phyloP scores from a whole-genome alignment of 2,888 invertebrate genomes.

The Drosophila prostipennis region DNA sequence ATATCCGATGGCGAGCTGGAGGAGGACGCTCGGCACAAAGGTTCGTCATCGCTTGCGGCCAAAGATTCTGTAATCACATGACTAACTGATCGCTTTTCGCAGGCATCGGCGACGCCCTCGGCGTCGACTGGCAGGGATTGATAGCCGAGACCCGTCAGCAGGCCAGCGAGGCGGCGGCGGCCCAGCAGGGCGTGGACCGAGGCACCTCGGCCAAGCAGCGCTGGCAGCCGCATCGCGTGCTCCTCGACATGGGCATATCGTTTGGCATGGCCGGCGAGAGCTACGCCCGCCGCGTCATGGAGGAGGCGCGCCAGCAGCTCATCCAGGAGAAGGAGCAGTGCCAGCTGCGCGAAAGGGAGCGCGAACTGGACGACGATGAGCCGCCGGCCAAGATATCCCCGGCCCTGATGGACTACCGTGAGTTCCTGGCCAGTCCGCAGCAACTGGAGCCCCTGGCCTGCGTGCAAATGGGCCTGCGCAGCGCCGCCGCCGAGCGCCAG shows the following conservation, averaged over 20 bases:
- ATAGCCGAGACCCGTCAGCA: slow-evolving; percentile 89
- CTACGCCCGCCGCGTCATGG: slow-evolving; percentile 85
- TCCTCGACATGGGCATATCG: slow-evolving; percentile 92
- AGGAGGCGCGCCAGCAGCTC: slow-evolving; percentile 80
- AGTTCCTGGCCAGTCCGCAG: slow-evolving; percentile 54
- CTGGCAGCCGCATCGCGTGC: slow-evolving; percentile 92
- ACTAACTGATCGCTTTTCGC: slow-evolving; percentile 19
- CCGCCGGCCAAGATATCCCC: slow-evolving; percentile 43
- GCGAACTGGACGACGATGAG: slow-evolving; percentile 33
- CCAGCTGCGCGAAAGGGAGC: background rate
- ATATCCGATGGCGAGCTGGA: slow-evolving; percentile 95
- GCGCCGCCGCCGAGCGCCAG: slow-evolving; percentile 87
- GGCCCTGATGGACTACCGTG: slow-evolving; percentile 84
- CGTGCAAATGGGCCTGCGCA: slow-evolving; percentile 87
- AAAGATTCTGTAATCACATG: no score
- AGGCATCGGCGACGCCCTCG: slow-evolving; percentile 93
- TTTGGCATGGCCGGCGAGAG: slow-evolving; percentile 90
- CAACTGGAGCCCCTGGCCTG: slow-evolving; percentile 84
- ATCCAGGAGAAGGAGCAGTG: slow-evolving; percentile 71
- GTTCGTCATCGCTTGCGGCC: no score
- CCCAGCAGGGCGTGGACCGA: slow-evolving; percentile 80
- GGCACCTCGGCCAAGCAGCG: slow-evolving; percentile 88
- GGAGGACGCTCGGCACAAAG: slow-evolving; percentile 90
- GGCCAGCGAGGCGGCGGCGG: slow-evolving; percentile 63
- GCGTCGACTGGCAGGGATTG: slow-evolving; percentile 97